Evolutionary conservation across 2,113 vertebrate species (phyloP).

Genomic region (Cacatua alba): DNA sequence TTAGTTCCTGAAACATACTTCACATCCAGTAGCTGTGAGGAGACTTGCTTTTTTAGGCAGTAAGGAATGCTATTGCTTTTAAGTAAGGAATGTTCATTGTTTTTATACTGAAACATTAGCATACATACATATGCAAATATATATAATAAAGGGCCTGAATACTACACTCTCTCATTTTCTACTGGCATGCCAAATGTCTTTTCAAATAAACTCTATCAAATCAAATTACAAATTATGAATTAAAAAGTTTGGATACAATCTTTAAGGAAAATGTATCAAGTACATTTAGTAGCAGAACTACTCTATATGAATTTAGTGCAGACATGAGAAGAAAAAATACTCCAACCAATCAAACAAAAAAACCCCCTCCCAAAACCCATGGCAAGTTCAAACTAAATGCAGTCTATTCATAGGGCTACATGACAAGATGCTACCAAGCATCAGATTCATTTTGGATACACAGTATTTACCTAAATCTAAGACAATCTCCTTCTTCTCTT

Average conservation of each 20-base stretch:
- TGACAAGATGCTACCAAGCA: neutral
- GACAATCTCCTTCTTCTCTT: neutral
- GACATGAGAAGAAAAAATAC: neutral
- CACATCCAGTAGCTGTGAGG: neutral
- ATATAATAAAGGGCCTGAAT: neutral
- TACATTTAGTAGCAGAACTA: neutral
- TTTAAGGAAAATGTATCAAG: neutral
- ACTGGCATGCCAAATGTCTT: neutral
- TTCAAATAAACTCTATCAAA: neutral
- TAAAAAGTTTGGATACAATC: neutral
- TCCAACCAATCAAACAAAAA: neutral
- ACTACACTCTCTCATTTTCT: neutral
- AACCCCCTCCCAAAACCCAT: neutral
- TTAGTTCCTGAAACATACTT: neutral
- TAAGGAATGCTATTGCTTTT: neutral
- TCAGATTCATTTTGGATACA: neutral
- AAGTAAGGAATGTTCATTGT: neutral
- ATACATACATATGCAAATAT: neutral
- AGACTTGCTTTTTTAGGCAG: neutral
- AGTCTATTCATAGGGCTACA: neutral
- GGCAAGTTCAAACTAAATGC: neutral
- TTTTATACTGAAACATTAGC: neutral
- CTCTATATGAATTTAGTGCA: neutral
- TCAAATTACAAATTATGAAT: neutral
- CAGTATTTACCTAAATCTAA: neutral